Conservation (phyloP, 2,888 invertebrate species). For the Papilio elwesi region DNA sequence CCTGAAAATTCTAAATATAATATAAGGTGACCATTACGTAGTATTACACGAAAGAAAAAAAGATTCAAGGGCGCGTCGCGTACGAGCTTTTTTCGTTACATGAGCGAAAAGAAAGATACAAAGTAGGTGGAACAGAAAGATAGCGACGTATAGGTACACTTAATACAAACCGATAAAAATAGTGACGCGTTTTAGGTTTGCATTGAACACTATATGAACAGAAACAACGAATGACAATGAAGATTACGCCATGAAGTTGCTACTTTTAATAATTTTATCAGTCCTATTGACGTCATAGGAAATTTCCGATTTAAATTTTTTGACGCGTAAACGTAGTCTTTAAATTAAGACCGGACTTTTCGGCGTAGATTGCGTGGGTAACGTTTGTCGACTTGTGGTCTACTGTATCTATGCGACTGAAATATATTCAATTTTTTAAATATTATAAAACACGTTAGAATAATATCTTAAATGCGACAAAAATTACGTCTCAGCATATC, state of each 20-base stretch:
- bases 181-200: background rate
- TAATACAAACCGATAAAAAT: background rate
- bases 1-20: too few relatives aligned
- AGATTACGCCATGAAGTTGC: background rate
- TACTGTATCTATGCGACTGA: background rate
- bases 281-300: conserved; percentile 10
- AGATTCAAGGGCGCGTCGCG: background rate
- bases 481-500: too few relatives aligned
- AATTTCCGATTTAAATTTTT: conserved; percentile 9
- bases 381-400: background rate
- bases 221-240: background rate
- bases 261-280: conserved; percentile 3
- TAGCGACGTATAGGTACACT: background rate
- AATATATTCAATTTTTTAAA: background rate
- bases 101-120: background rate
- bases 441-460: background rate
- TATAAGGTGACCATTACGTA: too few relatives aligned
- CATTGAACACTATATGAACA: background rate
- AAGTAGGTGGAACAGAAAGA: background rate
- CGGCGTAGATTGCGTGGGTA: background rate
- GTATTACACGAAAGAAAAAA: too few relatives aligned
- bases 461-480: too few relatives aligned
- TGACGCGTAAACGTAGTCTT: conserved; percentile 2
- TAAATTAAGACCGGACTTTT: background rate
- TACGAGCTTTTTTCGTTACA: background rate